Conservation (phyloP, 2,888 invertebrate genomes). For the Agelastica alni region DNA sequence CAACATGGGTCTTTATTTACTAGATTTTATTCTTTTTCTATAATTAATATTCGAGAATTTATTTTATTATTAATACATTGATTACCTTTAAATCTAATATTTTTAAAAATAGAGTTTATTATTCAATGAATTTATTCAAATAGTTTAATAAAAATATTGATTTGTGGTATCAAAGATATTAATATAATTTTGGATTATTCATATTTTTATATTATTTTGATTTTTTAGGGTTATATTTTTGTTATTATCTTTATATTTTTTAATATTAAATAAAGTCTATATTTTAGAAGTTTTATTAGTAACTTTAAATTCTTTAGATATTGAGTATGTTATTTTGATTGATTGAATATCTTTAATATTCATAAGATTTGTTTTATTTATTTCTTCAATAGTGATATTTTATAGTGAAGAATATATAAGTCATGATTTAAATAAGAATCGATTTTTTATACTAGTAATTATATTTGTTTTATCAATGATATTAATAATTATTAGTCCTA, state of each 20-base stretch:
- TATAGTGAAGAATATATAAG: conserved; percentile 69
- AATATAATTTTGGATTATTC: conserved; percentile 58
- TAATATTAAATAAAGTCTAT: conserved; percentile 49
- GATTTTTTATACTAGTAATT: conserved; percentile 68
- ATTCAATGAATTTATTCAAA: too few species aligned
- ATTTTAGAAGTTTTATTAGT: conserved; percentile 56
- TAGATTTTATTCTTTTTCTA: too few species aligned
- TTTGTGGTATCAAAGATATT: conserved; percentile 69
- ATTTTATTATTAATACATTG: too few species aligned
- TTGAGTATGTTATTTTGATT: too few species aligned
- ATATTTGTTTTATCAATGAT: conserved; percentile 71
- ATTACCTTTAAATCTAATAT: too few species aligned
- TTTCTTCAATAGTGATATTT: conserved; percentile 68
- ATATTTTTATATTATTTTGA: conserved; percentile 60
- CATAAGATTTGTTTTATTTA: conserved; percentile 67
- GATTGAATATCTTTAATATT: conserved; percentile 67
- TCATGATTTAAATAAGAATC: conserved; percentile 60
- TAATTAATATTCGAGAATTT: too few species aligned
- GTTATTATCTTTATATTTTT: conserved; percentile 51
- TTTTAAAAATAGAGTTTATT: too few species aligned
- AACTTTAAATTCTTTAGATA: conserved; percentile 61
- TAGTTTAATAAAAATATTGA: too few species aligned
- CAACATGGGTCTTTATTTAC: too few species aligned
- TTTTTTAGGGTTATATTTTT: conserved; percentile 44
- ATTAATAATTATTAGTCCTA: too few species aligned